These are phyloP conservation scores for Anableps anableps DNA, from an alignment of 2,797 vertebrate species.

Conservation along the genomic window DNA sequence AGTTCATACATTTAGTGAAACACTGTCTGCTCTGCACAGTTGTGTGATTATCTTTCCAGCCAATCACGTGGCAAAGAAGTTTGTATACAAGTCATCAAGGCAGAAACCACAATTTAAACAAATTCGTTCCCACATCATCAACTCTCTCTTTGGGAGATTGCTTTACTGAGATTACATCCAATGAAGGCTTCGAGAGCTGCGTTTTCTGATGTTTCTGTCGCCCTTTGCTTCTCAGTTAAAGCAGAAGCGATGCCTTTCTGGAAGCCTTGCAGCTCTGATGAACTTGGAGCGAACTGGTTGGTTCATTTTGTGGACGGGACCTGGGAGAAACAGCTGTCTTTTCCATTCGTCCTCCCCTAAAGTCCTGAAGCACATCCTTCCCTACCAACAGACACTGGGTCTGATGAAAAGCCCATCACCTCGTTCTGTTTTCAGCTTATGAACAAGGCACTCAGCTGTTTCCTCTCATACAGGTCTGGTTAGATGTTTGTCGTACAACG, in stretches of 20 bases:
- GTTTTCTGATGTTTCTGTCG: slow-evolving; percentile 27
- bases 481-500: slow-evolving; percentile 13
- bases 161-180: slow-evolving; percentile 53
- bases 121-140: slow-evolving; percentile 37
- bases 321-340: slow-evolving; percentile 76
- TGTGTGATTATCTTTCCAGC: slow-evolving; percentile 21
- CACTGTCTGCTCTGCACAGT: neutral
- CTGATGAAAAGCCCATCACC: slow-evolving; percentile 69
- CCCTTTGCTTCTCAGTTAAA: slow-evolving; percentile 41
- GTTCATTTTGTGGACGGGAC: slow-evolving; percentile 62
- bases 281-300: slow-evolving; percentile 46
- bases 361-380: slow-evolving; percentile 21
- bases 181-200: slow-evolving; percentile 27
- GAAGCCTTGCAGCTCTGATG: slow-evolving; percentile 37
- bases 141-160: slow-evolving; percentile 44
- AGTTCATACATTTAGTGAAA: neutral
- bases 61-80: slow-evolving; percentile 12
- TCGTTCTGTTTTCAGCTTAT: slow-evolving; percentile 61
- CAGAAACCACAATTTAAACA: slow-evolving; percentile 43
- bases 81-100: slow-evolving; percentile 33
- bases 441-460: slow-evolving; percentile 76
- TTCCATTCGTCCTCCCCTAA: slow-evolving; percentile 57
- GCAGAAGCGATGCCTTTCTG: slow-evolving; percentile 20
- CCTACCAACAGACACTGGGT: slow-evolving; percentile 15
- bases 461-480: slow-evolving; percentile 55